phyloP scores from a whole-genome alignment of 2,888 invertebrate genomes.

The Leucophenga montana region DNA sequence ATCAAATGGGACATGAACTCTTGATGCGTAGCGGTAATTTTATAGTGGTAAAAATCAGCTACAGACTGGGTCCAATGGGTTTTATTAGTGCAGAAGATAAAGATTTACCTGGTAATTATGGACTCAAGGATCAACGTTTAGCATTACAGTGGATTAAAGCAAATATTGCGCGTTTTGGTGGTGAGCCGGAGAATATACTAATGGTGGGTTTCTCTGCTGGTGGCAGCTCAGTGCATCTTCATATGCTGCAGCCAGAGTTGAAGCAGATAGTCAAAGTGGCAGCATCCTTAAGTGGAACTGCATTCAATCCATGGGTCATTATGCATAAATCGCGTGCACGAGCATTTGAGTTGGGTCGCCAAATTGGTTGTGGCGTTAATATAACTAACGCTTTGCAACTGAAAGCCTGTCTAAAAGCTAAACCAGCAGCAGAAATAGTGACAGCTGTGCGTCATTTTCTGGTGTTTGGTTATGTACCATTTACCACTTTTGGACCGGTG shows the following conservation, averaged over 20 bases:
- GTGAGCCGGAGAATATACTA: slow-evolving; percentile 80
- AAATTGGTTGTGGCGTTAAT: slow-evolving; percentile 78
- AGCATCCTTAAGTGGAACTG: slow-evolving; percentile 79
- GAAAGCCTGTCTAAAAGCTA: slow-evolving; percentile 78
- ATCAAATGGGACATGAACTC: slow-evolving; percentile 75
- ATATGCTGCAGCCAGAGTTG: slow-evolving; percentile 76
- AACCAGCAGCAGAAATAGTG: slow-evolving; percentile 78
- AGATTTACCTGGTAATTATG: slow-evolving; percentile 81
- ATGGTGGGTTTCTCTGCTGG: slow-evolving; percentile 82
- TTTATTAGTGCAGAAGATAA: slow-evolving; percentile 84
- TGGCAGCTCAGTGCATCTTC: slow-evolving; percentile 83
- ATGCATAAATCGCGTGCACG: slow-evolving; percentile 75
- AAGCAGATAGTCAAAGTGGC: slow-evolving; percentile 44
- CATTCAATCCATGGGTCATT: slow-evolving; percentile 78
- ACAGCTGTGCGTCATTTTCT: slow-evolving; percentile 68
- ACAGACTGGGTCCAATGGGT: slow-evolving; percentile 81
- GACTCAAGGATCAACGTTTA: slow-evolving; percentile 82
- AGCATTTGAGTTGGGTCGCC: slow-evolving; percentile 76
- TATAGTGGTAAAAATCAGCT: slow-evolving; percentile 80
- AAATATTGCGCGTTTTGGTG: slow-evolving; percentile 82
- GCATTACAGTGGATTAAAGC: slow-evolving; percentile 81
- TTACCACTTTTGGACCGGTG: slow-evolving; percentile 82
- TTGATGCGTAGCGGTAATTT: slow-evolving; percentile 78
- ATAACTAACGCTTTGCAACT: slow-evolving; percentile 74
- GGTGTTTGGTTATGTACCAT: slow-evolving; percentile 78